Base-by-base conservation (phyloP, 2,797 vertebrate species). In the Enteromius thamalakanensis region DNA sequence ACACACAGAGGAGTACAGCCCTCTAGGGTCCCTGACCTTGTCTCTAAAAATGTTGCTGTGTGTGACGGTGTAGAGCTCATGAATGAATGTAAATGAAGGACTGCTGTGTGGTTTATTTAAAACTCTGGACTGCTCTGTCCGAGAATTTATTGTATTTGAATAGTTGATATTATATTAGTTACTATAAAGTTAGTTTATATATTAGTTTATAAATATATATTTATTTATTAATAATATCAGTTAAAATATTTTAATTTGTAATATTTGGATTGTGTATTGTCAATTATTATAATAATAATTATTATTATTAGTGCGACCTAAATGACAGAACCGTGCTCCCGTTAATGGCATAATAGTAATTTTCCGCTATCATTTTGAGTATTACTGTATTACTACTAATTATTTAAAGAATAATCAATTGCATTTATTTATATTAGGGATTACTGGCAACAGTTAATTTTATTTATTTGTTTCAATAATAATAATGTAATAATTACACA, bases 1-100 rank as follows among this genome's bases (percentile, higher is more conserved):
- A 79, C 84, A 87, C 34, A 55, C n/a, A 65, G 51, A 72, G 37
- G 55, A 89, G 87, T 89, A 90, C 90, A 49, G 85, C 87, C 86
- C 86, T 90, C 89, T 14, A 47, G 40, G 32, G 15, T 62, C 29
- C 23, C 60, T 86, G 87, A 88, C 86, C 87, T 83, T 86, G 76
- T 80, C 76, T 83, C 69, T 69, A 51, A 42, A 76, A 81, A 26
- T 49, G 71, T 60, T 76, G 71, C 26, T 70, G 72, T 71, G 47
- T 70, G 64, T 81, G 64, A 29, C 9, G 53, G 42, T 62, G 76
- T 67, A n/a, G n/a, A 81, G 47, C 45, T 78, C 71, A 72, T 81
- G 64, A 76, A 80, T 80, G 78, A 69, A 80, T 80, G 78, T 80
- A 80, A 80, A 80, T 80, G 49, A 80, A 80, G 78, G 64, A 80